phyloP scores from a whole-genome alignment of 2,888 invertebrate species.

The Pachydiplax longipennis region DNA sequence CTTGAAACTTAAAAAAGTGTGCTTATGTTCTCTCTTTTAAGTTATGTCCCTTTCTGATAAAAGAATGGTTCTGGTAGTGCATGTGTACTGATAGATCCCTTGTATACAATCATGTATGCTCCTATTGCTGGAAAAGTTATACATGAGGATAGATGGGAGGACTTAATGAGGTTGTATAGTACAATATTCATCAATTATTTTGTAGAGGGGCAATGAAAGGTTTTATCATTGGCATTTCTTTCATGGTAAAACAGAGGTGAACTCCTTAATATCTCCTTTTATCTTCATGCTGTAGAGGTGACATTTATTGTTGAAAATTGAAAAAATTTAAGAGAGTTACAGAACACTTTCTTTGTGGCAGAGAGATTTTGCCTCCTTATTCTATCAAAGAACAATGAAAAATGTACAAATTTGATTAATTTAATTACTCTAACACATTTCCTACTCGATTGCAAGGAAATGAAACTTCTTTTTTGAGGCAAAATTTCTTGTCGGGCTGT shows the following conservation, averaged over 20 bases:
- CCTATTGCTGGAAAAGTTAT: too few relatives aligned
- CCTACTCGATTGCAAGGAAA: not conserved
- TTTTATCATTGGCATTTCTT: too few relatives aligned
- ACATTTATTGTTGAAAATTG: not conserved
- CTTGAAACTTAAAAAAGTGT: constrained; percentile 10
- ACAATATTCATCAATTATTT: constrained; percentile 17
- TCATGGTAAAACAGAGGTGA: not conserved
- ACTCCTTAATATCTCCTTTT: not conserved
- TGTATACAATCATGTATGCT: too few relatives aligned
- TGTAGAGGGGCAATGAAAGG: too few relatives aligned
- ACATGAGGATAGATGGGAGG: too few relatives aligned
- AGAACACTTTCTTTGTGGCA: not conserved
- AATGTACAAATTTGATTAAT: constrained; percentile 22
- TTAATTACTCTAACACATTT: not conserved
- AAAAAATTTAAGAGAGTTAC: not conserved
- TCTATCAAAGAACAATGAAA: not conserved
- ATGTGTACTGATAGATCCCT: not conserved
- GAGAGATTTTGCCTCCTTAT: not conserved
- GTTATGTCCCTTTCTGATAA: constrained; percentile 34
- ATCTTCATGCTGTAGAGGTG: not conserved
- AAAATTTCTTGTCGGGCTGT: constrained; percentile 33
- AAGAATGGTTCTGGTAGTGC: constrained; percentile 23
- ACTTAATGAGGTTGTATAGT: constrained; percentile 35
- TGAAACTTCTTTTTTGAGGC: constrained; percentile 24
- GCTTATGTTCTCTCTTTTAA: constrained; percentile 12